A percentile compares a stretch with the other conserved stretches of the same genome.
Evolutionary conservation across 2,888 invertebrate species (phyloP).

Genomic region (Lapara coniferarum): DNA sequence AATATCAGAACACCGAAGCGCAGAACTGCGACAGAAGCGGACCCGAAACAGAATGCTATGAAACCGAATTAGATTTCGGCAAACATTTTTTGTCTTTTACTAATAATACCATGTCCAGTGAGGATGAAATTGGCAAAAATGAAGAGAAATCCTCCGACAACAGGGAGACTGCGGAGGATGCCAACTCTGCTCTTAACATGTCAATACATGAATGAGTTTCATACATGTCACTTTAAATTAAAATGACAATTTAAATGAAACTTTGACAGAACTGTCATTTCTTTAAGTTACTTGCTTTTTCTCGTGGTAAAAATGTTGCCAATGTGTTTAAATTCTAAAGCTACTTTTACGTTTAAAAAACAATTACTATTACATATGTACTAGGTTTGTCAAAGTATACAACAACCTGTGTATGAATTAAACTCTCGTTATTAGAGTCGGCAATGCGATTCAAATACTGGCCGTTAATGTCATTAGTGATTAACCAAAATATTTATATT

Average conservation of each 20-base stretch:
- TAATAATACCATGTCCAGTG: conserved; percentile 60
- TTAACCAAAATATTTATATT: too few species aligned
- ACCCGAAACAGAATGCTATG: conserved; percentile 55
- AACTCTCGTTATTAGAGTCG: neutral
- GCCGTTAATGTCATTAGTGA: neutral
- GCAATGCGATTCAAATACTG: neutral
- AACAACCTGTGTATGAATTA: neutral
- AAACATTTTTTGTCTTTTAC: conserved; percentile 69
- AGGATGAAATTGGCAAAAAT: conserved; percentile 56
- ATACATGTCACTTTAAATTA: conserved; percentile 15
- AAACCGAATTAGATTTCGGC: conserved; percentile 68
- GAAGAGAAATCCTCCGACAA: conserved; percentile 45
- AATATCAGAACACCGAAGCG: conserved; percentile 41
- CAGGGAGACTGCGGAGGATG: conserved; percentile 42
- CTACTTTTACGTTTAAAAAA: neutral
- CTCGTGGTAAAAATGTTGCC: neutral
- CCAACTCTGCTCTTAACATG: conserved; percentile 65
- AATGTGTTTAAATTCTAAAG: neutral
- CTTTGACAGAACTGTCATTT: neutral
- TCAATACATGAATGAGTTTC: conserved; percentile 60
- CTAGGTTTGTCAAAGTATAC: neutral
- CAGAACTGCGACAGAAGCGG: conserved; percentile 54
- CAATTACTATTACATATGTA: too few species aligned
- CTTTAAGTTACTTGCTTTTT: neutral
- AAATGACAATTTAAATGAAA: conserved; percentile 6